These are phyloP conservation scores for Tuta absoluta DNA, from an alignment of 2,888 invertebrate species.

Conservation along the genomic window DNA sequence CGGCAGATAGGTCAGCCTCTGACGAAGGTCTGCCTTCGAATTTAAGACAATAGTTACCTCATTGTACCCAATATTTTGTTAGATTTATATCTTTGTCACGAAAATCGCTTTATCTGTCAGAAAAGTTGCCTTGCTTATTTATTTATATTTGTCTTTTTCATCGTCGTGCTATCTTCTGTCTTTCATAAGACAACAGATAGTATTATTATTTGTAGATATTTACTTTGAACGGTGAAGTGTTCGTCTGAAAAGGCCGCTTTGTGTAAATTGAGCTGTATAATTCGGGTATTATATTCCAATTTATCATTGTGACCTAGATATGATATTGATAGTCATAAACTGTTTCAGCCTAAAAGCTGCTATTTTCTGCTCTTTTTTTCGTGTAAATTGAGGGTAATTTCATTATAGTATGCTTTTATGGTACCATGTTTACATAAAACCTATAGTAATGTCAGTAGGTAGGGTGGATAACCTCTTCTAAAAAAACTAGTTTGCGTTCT, in stretches of 20 bases:
- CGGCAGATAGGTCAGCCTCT: conserved; percentile 50
- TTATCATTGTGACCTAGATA: conserved; percentile 38
- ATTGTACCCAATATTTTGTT: conserved; percentile 21
- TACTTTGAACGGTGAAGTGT: background rate
- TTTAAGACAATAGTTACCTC: conserved; percentile 23
- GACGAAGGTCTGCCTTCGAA: conserved; percentile 48
- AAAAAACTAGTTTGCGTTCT: too few relatives aligned
- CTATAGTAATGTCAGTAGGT: too few relatives aligned
- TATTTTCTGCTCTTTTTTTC: background rate
- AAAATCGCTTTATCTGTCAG: background rate
- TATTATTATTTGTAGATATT: conserved; percentile 1
- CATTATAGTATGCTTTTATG: background rate
- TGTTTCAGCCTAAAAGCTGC: background rate
- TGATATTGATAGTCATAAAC: conserved; percentile 44
- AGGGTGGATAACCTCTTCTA: too few relatives aligned
- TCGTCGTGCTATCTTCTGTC: background rate
- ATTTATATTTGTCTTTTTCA: background rate
- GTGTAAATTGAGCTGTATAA: conserved; percentile 14
- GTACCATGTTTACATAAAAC: too few relatives aligned
- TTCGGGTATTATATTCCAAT: conserved; percentile 38
- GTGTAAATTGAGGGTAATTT: background rate
- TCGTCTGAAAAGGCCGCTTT: background rate
- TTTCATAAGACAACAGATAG: background rate
- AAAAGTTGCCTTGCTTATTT: background rate
- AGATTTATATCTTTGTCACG: conserved; percentile 10